Evolutionary conservation across 2,797 vertebrate genomes (phyloP), one percentile per base, ranked within the genome.

Genomic region (Gallinago stenura): DNA sequence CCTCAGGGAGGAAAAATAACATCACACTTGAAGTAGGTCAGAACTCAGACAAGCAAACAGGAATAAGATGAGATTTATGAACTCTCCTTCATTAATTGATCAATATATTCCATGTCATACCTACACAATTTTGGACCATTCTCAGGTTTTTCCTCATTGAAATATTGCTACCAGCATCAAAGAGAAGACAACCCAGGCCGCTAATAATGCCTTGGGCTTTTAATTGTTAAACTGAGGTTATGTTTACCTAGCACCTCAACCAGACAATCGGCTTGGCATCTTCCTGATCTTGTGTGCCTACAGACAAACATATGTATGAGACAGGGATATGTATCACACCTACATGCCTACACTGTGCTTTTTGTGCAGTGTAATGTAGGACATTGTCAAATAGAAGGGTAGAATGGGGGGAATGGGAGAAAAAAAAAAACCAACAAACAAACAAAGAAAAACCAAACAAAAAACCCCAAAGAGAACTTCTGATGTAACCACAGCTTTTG

Each of bases 31-130:
- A 88, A 90, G 54, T 33, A 76, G 66, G 88, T 56, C 88, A 90
- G 66, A 90, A 90, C n/a, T 82, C 58, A 89, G 83, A 84, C 54
- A 84, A 58, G 33, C 19, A 95, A 95, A 84, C 12, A 70, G 57
- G 50, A 90, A 35, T 45, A 83, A 94, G 48, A 58, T 45, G 28
- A 84, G 58, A 87, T 89, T 79, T 84, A 94, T 83, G 46, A 89
- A 73, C 70, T 76, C 20, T 4, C 3, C 8, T 60, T 84, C 0
- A 0, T 62, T 82, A 92, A 48, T 3, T 62, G 54, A 92, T 87
- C 62, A 45, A 76, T 69, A 75, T 31, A 69, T 46, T 72, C 41
- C 9, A 28, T 43, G 16, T 19, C 80, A 62, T 24, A 56, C 9
- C 19, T 43, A 39, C 35, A 70, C 10, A 87, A 35, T 3, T 62